A percentile compares a stretch with the other conserved stretches of the same genome.
Conservation (phyloP, 2,797 vertebrate species). For the Podarcis siculus region DNA sequence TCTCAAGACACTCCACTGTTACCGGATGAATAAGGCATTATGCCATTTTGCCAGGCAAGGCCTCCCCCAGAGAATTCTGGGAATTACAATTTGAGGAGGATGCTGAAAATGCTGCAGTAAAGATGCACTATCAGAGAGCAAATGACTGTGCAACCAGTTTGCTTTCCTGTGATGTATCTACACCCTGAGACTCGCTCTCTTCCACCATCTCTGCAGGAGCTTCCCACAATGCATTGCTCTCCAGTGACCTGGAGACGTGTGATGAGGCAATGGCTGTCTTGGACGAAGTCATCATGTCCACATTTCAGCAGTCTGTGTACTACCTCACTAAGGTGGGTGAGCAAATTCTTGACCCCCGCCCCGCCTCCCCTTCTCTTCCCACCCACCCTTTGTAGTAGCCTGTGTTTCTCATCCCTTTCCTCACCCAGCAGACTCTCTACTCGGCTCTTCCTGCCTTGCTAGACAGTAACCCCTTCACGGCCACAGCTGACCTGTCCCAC, state of each 20-base stretch:
- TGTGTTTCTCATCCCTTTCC: background rate
- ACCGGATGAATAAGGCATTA: background rate
- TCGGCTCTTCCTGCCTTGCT: constrained; percentile 89
- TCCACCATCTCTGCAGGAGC: constrained; percentile 64
- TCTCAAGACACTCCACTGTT: background rate
- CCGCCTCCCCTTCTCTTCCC: too few relatives aligned
- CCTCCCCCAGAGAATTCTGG: background rate
- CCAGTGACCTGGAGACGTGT: constrained; percentile 90
- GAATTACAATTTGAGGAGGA: background rate
- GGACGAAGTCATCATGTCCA: constrained; percentile 96
- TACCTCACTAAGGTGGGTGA: constrained; percentile 91
- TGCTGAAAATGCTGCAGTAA: background rate
- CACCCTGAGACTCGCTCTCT: background rate
- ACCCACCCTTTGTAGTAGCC: background rate
- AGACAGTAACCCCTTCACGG: constrained; percentile 92
- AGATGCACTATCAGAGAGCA: background rate
- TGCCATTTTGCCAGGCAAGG: background rate
- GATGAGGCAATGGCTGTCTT: constrained; percentile 92
- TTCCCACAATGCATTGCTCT: constrained; percentile 85
- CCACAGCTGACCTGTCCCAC: constrained; percentile 73
- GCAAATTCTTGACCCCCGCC: too few relatives aligned
- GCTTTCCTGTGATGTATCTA: background rate
- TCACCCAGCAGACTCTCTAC: constrained; percentile 84
- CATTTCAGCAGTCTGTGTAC: constrained; percentile 95
- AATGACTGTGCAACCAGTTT: background rate